Conservation (phyloP, 2,113 vertebrate species). For the Hassar affinis region DNA sequence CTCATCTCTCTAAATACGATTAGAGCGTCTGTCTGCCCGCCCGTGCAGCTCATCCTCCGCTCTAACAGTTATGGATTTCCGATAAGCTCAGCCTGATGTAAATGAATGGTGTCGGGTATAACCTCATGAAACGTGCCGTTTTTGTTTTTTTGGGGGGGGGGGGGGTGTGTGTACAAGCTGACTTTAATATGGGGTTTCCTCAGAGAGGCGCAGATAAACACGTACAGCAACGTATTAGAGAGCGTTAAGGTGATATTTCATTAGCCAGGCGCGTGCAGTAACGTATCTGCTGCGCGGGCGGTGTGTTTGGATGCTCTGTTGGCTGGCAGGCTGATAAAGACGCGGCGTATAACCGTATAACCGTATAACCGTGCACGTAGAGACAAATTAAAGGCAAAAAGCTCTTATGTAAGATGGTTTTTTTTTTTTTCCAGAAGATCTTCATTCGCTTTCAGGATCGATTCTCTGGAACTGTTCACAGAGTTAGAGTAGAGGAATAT, state of each 20-base stretch:
- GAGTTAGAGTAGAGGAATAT: too few relatives aligned
- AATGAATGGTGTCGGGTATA: slow-evolving; percentile 4
- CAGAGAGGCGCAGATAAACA: slow-evolving; percentile 27
- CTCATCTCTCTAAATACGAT: slow-evolving; percentile 24
- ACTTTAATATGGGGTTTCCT: not conserved
- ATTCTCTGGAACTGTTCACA: not conserved
- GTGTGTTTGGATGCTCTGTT: not conserved
- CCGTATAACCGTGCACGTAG: not conserved
- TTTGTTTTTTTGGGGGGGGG: not conserved
- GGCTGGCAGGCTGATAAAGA: not conserved
- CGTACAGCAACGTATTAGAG: slow-evolving; percentile 26
- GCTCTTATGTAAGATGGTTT: not conserved
- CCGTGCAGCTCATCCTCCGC: slow-evolving; percentile 6
- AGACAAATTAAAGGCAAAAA: not conserved
- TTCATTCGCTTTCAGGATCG: too few relatives aligned
- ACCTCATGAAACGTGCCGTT: not conserved
- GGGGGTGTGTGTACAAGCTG: not conserved
- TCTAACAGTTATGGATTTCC: slow-evolving; percentile 12
- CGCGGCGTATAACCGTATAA: too few relatives aligned
- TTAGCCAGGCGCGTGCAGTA: slow-evolving; percentile 40
- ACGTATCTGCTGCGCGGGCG: slow-evolving; percentile 8
- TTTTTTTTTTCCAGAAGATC: too few relatives aligned
- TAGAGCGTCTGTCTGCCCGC: slow-evolving; percentile 3
- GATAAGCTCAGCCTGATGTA: not conserved
- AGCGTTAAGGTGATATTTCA: slow-evolving; percentile 41